Evolutionary conservation across 2,888 invertebrate species (phyloP).

Genomic region (Microdon myrmicae): DNA sequence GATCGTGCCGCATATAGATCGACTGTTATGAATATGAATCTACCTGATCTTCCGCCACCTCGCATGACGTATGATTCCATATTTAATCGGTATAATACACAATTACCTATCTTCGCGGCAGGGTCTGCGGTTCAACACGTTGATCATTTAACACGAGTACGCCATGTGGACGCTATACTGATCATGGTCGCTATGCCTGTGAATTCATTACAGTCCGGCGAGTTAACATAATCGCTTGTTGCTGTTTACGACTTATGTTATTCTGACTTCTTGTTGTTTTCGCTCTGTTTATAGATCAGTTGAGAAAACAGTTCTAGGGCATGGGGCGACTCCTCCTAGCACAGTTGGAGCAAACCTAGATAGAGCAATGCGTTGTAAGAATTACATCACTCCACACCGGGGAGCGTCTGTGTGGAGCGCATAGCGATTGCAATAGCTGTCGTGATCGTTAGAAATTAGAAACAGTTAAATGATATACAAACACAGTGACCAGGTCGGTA

Average conservation of each 20-base stretch:
- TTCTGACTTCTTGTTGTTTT: slow-evolving; percentile 1
- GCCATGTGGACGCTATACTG: slow-evolving; percentile 25
- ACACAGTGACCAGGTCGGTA: background rate
- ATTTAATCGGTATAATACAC: slow-evolving; percentile 19
- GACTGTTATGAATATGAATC: slow-evolving; percentile 7
- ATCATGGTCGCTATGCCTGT: slow-evolving; percentile 21
- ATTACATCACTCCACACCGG: slow-evolving; percentile 38
- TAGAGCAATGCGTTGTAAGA: slow-evolving; percentile 30
- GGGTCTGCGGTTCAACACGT: slow-evolving; percentile 1
- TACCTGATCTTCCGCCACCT: slow-evolving; percentile 25
- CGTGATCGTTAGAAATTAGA: background rate
- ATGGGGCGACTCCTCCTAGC: slow-evolving; percentile 3
- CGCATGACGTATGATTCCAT: slow-evolving; percentile 6
- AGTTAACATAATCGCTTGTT: slow-evolving; percentile 42
- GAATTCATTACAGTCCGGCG: slow-evolving; percentile 44
- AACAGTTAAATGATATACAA: slow-evolving; percentile 28
- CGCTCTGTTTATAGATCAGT: slow-evolving; percentile 6
- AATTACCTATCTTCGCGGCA: slow-evolving; percentile 14
- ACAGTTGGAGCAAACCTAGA: slow-evolving; percentile 42
- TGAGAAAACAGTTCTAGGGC: slow-evolving; percentile 15
- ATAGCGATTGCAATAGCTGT: too few species aligned
- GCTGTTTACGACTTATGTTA: slow-evolving; percentile 15
- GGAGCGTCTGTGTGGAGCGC: slow-evolving; percentile 25
- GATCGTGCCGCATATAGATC: slow-evolving; percentile 24
- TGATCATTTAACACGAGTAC: too few species aligned